Percentiles rank a stretch among this genome's conserved stretches.
These are phyloP conservation scores for Falco cherrug DNA, from an alignment of 2,797 vertebrate species.

Conservation along the genomic window DNA sequence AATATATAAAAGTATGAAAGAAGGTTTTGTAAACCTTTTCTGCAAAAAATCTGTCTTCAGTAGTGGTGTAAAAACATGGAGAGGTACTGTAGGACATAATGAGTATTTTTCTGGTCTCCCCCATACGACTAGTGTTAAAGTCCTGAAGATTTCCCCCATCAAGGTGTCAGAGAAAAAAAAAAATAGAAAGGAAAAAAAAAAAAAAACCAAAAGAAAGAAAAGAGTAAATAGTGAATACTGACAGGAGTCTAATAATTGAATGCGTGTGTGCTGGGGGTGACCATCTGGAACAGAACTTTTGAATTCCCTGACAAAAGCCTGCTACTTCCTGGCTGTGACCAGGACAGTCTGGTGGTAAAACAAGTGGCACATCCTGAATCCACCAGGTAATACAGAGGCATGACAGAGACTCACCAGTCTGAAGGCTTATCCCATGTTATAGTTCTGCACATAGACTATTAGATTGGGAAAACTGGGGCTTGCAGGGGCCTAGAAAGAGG, in stretches of 20 bases:
- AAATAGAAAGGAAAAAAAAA: neutral
- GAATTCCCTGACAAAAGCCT: neutral
- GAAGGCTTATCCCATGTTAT: neutral
- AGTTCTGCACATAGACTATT: neutral
- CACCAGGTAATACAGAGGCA: neutral
- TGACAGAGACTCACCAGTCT: neutral
- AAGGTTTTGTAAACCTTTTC: neutral
- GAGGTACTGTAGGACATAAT: neutral
- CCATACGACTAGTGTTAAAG: neutral
- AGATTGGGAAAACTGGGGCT: neutral
- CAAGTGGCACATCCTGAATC: neutral
- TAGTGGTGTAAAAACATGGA: neutral
- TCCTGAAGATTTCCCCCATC: neutral
- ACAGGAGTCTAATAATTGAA: neutral
- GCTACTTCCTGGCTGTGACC: neutral
- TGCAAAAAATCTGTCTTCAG: neutral
- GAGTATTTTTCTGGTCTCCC: neutral
- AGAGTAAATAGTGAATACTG: neutral
- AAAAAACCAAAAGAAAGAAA: neutral
- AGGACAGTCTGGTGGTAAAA: neutral
- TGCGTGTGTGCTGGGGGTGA: fast-evolving
- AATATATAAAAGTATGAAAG: neutral
- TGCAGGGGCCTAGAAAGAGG: neutral
- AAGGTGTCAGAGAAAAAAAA: neutral
- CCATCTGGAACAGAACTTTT: neutral